These are phyloP conservation scores for Venturia canescens DNA, from an alignment of 1,140 invertebrate species.

Conservation along the genomic window DNA sequence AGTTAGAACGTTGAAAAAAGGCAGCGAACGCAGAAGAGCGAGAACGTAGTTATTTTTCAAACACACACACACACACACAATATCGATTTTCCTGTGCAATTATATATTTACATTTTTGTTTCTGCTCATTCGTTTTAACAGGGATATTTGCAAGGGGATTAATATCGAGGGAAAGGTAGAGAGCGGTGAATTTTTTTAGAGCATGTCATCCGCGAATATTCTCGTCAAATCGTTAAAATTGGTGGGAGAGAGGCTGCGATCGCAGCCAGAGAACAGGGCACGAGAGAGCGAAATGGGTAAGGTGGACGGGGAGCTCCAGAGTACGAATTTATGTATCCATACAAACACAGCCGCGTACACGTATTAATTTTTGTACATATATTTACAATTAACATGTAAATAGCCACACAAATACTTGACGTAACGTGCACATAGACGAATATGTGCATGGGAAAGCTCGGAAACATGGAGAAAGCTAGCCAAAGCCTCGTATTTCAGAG, in stretches of 20 bases:
- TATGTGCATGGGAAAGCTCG: slow-evolving; percentile 39
- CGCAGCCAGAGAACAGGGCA: neutral
- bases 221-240: slow-evolving; percentile 38
- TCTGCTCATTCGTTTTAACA: too few species aligned
- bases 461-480: slow-evolving; percentile 17
- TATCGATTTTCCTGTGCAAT: too few species aligned
- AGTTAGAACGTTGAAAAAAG: too few species aligned
- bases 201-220: neutral
- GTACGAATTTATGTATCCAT: neutral
- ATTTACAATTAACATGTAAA: neutral
- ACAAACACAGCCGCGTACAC: neutral
- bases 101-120: too few species aligned
- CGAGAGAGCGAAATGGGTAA: neutral
- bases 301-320: neutral
- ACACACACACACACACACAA: too few species aligned
- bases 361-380: neutral
- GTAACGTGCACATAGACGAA: neutral
- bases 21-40: too few species aligned
- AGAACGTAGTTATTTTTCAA: too few species aligned
- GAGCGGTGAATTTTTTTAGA: neutral
- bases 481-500: slow-evolving; percentile 46
- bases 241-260: neutral
- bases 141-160: neutral
- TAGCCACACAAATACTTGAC: neutral
- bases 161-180: neutral